phyloP scores from a whole-genome alignment of 2,113 vertebrate genomes.

The Aleadryas rufinucha region DNA sequence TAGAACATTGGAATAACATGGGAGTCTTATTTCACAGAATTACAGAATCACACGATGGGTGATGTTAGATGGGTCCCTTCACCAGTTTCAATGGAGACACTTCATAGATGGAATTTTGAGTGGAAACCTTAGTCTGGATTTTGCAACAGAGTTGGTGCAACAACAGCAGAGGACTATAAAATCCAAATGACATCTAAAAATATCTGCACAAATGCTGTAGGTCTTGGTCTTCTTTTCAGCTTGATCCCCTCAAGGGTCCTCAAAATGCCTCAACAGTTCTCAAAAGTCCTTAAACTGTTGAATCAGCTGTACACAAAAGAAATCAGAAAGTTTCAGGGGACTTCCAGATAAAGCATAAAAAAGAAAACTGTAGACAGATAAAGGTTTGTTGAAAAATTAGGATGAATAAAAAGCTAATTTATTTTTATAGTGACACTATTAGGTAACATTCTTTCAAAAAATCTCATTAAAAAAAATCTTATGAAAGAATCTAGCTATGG shows the following conservation, averaged over 20 bases:
- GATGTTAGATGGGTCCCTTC: too few species aligned
- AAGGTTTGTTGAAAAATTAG: neutral
- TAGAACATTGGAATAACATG: fast-evolving
- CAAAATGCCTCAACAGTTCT: neutral
- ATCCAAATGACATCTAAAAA: neutral
- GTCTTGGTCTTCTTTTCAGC: neutral
- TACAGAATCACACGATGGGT: too few species aligned
- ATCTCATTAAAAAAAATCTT: neutral
- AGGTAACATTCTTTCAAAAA: neutral
- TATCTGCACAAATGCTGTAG: fast-evolving
- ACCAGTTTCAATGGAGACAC: neutral
- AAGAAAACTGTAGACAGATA: neutral
- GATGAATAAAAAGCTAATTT: too few species aligned
- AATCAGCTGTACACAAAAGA: neutral
- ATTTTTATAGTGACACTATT: neutral
- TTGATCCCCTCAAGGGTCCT: neutral
- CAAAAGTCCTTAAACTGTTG: neutral
- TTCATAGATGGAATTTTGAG: neutral
- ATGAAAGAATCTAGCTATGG: neutral
- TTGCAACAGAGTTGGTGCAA: neutral
- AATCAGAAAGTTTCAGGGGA: neutral
- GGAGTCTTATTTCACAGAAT: neutral
- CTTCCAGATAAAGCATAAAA: neutral
- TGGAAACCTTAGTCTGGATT: neutral
- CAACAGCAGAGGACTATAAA: neutral